Evolutionary conservation across 2,888 invertebrate genomes (phyloP).

Genomic region (Anaspis maculata): DNA sequence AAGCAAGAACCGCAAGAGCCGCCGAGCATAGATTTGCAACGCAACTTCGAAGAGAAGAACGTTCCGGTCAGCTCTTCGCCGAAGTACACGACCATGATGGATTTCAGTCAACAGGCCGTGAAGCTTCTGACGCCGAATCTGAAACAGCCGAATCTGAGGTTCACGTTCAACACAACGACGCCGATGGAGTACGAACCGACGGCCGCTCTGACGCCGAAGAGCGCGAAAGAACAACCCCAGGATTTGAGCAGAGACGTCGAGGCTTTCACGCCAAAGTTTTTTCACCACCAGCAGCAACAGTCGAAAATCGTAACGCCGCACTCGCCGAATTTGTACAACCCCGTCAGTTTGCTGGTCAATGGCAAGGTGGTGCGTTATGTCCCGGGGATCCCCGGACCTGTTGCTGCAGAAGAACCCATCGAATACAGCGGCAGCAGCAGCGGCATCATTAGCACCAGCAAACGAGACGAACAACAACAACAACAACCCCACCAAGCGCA

Average conservation of each 20-base stretch:
- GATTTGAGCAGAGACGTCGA: not conserved
- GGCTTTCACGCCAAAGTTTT: not conserved
- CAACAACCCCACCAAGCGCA: no score
- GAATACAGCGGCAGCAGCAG: no score
- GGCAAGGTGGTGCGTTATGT: constrained; percentile 78
- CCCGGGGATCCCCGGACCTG: constrained; percentile 79
- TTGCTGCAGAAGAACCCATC: constrained; percentile 38
- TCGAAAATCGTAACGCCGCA: constrained; percentile 27
- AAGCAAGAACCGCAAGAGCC: constrained; percentile 22
- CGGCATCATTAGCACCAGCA: no score
- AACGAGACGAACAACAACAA: no score
- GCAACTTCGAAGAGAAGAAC: constrained; percentile 31
- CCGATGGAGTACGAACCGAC: no score
- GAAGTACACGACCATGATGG: constrained; percentile 37
- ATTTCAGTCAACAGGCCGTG: constrained; percentile 42
- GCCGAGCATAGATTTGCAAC: constrained; percentile 30
- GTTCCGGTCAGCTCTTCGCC: constrained; percentile 13
- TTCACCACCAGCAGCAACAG: constrained; percentile 11
- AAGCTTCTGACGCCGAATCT: constrained; percentile 40
- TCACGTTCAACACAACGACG: no score
- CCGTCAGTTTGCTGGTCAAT: constrained; percentile 47
- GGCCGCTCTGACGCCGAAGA: constrained; percentile 28
- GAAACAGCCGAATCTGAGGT: constrained; percentile 36
- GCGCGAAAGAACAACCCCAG: constrained; percentile 24
- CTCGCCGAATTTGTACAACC: constrained; percentile 38